These are phyloP conservation scores for Lepidocyrtoides sp. DNA, from an alignment of 2,888 invertebrate genomes.

Conservation along the genomic window DNA sequence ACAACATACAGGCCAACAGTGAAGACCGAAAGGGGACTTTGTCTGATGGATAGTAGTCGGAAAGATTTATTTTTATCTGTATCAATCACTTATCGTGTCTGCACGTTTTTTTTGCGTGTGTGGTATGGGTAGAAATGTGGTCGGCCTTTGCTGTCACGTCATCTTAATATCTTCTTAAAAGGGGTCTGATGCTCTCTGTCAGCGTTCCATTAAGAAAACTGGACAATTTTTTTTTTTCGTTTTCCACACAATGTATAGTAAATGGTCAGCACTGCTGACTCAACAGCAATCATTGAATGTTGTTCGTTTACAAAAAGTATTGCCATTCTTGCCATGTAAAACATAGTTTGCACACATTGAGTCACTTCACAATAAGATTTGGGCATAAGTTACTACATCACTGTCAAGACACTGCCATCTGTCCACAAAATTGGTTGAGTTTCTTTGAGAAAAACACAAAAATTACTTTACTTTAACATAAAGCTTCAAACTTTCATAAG, in stretches of 20 bases:
- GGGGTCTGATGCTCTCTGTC: slow-evolving; percentile 56
- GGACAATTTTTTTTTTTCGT: not conserved
- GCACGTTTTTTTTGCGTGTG: not conserved
- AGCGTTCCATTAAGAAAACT: slow-evolving; percentile 55
- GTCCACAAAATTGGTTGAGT: not conserved
- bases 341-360: not conserved
- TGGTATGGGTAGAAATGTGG: not conserved
- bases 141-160: slow-evolving; percentile 37
- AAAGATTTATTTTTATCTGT: not conserved
- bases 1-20: slow-evolving; percentile 97
- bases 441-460: slow-evolving; percentile 29
- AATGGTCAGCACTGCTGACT: too few relatives aligned
- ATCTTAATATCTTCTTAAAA: slow-evolving; percentile 44
- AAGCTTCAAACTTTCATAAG: too few relatives aligned
- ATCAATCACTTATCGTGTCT: slow-evolving; percentile 6
- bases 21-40: slow-evolving; percentile 90
- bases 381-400: not conserved
- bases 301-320: too few relatives aligned
- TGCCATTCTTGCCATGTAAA: not conserved
- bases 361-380: not conserved
- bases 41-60: slow-evolving; percentile 8
- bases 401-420: not conserved
- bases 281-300: too few relatives aligned
- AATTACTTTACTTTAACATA: not conserved
- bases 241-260: not conserved